Conservation (phyloP, 2,113 vertebrate genomes). For the Paramisgurnus dabryanus region DNA sequence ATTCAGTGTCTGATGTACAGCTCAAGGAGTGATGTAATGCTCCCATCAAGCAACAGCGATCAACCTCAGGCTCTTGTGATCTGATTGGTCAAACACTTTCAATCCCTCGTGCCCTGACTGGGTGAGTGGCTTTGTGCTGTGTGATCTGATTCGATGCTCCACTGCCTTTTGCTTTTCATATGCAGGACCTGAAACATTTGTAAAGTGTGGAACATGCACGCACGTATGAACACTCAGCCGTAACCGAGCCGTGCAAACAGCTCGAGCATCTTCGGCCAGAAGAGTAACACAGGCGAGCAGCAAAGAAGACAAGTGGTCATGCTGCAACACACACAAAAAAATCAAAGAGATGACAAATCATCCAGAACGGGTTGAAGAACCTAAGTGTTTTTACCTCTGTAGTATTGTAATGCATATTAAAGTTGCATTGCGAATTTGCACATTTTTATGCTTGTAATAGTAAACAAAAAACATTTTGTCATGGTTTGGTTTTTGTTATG, state of each 20-base stretch:
- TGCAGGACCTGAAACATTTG: background rate
- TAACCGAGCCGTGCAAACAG: constrained; percentile 6
- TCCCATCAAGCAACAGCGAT: constrained; percentile 22
- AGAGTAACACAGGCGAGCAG: constrained; percentile 10
- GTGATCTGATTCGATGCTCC: constrained; percentile 1
- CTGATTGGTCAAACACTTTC: constrained; percentile 28
- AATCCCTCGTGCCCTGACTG: constrained; percentile 5
- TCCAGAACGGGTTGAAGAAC: background rate
- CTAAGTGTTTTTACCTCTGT: background rate
- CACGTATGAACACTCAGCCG: background rate
- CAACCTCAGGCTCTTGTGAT: constrained; percentile 12
- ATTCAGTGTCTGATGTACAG: constrained; percentile 50
- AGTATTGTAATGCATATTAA: background rate
- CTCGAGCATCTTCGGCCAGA: constrained; percentile 11
- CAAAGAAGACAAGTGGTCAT: constrained; percentile 14
- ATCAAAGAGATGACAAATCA: background rate
- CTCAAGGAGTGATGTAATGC: constrained; percentile 49
- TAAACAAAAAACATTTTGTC: background rate
- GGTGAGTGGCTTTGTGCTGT: background rate
- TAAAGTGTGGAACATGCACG: background rate
- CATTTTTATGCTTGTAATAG: background rate
- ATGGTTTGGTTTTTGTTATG: no score
- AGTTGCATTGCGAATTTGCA: background rate
- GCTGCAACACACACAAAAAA: background rate
- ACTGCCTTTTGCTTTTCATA: background rate